phyloP scores from a whole-genome alignment of 2,888 invertebrate species.

The Allygus modestus region DNA sequence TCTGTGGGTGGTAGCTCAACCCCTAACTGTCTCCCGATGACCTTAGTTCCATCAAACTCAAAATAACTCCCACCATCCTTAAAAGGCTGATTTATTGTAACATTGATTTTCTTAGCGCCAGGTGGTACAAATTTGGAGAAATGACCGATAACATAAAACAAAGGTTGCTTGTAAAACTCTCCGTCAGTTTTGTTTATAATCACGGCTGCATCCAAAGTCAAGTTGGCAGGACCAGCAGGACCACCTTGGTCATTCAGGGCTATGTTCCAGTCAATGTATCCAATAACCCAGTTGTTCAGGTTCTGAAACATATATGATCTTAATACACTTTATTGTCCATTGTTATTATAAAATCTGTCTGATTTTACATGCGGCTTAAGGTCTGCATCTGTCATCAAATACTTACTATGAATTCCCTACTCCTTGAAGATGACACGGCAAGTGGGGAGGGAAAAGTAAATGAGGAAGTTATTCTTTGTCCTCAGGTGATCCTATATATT shows the following conservation, averaged over 20 bases:
- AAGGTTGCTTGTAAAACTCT: slow-evolving; percentile 55
- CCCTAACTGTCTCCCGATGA: not conserved
- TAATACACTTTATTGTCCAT: too few relatives aligned
- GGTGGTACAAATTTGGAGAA: slow-evolving; percentile 45
- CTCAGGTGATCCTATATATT: too few relatives aligned
- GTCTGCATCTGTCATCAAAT: too few relatives aligned
- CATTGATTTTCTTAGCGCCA: slow-evolving; percentile 29
- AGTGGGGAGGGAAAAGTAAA: too few relatives aligned
- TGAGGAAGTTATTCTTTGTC: too few relatives aligned
- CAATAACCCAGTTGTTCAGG: slow-evolving; percentile 10
- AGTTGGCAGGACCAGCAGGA: not conserved
- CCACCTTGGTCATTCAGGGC: slow-evolving; percentile 26
- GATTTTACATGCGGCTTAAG: too few relatives aligned
- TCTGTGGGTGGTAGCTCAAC: not conserved
- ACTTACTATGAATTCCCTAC: too few relatives aligned
- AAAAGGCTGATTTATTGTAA: slow-evolving; percentile 5
- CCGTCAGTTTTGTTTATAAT: slow-evolving; percentile 13
- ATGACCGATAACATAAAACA: slow-evolving; percentile 40
- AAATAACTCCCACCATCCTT: not conserved
- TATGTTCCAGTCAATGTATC: slow-evolving; percentile 42
- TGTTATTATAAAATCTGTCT: too few relatives aligned
- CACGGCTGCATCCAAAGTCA: slow-evolving; percentile 30
- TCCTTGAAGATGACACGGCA: too few relatives aligned
- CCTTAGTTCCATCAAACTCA: not conserved
- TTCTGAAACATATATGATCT: slow-evolving; percentile 40